phyloP scores from a whole-genome alignment of 2,797 vertebrate genomes.

The Melanotaenia maccullochi region DNA sequence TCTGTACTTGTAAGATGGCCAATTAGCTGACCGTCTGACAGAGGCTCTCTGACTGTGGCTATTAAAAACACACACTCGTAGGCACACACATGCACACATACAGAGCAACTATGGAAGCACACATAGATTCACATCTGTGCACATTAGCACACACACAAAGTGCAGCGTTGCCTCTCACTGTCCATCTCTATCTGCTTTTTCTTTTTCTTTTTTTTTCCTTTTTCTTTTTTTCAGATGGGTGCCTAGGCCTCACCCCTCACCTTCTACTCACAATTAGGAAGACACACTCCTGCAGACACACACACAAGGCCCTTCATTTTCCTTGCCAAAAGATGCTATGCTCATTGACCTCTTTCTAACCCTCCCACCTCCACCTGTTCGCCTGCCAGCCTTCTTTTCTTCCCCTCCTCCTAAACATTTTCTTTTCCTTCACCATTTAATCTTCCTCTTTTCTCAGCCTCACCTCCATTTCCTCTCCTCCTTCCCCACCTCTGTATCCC shows the following conservation, averaged over 20 bases:
- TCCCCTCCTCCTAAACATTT: slow-evolving; percentile 28
- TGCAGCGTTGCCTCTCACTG: slow-evolving; percentile 55
- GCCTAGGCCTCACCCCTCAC: slow-evolving; percentile 73
- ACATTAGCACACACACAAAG: slow-evolving; percentile 30
- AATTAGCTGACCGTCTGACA: slow-evolving; percentile 87
- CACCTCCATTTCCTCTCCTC: slow-evolving; percentile 12
- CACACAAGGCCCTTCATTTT: slow-evolving; percentile 53
- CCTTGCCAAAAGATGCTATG: slow-evolving; percentile 51
- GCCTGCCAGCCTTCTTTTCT: slow-evolving; percentile 39
- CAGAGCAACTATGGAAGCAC: slow-evolving; percentile 28
- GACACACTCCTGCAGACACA: slow-evolving; percentile 43
- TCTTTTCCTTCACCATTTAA: slow-evolving; percentile 32
- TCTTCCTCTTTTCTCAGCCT: slow-evolving; percentile 33
- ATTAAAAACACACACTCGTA: slow-evolving; percentile 81
- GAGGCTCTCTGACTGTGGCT: slow-evolving; percentile 81
- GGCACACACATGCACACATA: slow-evolving; percentile 31
- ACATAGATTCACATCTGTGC: slow-evolving; percentile 18
- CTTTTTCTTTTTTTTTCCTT: slow-evolving; percentile 52
- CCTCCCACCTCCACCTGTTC: slow-evolving; percentile 55
- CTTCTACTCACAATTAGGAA: slow-evolving; percentile 71
- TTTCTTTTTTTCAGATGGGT: slow-evolving; percentile 48
- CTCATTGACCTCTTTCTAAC: slow-evolving; percentile 67
- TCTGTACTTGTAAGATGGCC: slow-evolving; percentile 86
- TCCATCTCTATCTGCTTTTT: slow-evolving; percentile 70
- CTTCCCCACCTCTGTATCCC: slow-evolving; percentile 10